Evolutionary conservation across 2,113 vertebrate species (phyloP).

Genomic region (Macaca nemestrina): DNA sequence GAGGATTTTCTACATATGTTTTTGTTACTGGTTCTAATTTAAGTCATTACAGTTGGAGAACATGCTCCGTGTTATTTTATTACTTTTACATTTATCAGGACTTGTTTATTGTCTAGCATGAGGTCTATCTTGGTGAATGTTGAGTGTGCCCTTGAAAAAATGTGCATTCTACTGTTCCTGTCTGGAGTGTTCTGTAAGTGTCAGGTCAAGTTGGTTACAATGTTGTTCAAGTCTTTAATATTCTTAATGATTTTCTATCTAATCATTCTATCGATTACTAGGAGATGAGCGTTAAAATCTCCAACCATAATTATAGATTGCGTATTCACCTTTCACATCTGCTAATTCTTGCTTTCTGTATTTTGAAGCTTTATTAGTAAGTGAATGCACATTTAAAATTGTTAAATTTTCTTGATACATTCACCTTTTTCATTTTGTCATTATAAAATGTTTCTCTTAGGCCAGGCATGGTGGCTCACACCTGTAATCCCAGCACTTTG

Average conservation of each 20-base stretch:
- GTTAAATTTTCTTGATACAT: background rate
- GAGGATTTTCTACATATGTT: background rate
- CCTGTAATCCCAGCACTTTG: too few relatives aligned
- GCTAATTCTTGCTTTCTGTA: background rate
- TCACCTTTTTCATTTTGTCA: background rate
- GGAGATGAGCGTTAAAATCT: background rate
- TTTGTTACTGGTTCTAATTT: background rate
- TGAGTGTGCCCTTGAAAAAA: background rate
- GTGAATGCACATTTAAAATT: background rate
- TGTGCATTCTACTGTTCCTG: background rate
- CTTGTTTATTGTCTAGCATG: background rate
- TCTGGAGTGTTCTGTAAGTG: background rate
- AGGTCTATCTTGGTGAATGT: background rate
- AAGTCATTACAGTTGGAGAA: background rate
- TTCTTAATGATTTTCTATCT: background rate
- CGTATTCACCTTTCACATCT: background rate
- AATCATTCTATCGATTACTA: background rate
- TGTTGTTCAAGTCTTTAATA: background rate
- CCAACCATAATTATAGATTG: background rate
- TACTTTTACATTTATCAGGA: background rate
- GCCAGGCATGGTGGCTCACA: too few relatives aligned
- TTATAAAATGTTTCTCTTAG: background rate
- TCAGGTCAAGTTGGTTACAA: background rate
- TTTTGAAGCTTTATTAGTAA: background rate
- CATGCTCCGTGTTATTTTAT: background rate